Percentiles rank a stretch among this genome's conserved stretches.
Conservation (phyloP, 1,140 invertebrate species). For the Drosophila bocki region DNA sequence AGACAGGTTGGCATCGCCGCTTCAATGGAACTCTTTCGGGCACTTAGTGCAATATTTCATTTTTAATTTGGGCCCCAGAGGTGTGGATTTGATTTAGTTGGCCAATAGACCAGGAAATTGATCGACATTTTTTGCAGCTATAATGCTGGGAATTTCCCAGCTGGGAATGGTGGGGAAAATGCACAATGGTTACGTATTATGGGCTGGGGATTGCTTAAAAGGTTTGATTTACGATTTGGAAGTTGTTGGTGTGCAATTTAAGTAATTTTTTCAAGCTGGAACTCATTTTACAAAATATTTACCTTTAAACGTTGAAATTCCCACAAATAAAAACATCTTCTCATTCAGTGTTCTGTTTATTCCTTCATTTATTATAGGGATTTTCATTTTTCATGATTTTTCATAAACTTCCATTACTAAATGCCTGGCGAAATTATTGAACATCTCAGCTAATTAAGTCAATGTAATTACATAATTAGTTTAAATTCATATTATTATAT, state of each 20-base stretch:
- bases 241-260: not conserved
- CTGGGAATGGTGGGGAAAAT: not conserved
- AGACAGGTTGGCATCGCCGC: conserved; percentile 48
- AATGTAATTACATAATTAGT: conserved; percentile 71
- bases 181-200: not conserved
- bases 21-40: conserved; percentile 49
- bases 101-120: conserved; percentile 21
- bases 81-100: conserved; percentile 70
- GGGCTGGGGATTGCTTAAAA: not conserved
- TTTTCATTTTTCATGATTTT: conserved; percentile 35
- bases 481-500: conserved; percentile 70
- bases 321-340: not conserved
- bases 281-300: not conserved
- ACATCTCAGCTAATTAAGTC: conserved; percentile 79
- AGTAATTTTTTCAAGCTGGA: no score
- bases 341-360: conserved; percentile 31
- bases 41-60: conserved; percentile 62
- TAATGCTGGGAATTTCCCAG: conserved; percentile 5
- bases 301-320: not conserved
- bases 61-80: conserved; percentile 67
- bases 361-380: conserved; percentile 68
- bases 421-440: conserved; percentile 78
- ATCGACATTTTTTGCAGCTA: conserved; percentile 19
- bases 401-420: conserved; percentile 58
- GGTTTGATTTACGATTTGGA: conserved; percentile 3